Evolutionary conservation across 1,140 invertebrate genomes (phyloP).

Genomic region (Drosophila neocordata): DNA sequence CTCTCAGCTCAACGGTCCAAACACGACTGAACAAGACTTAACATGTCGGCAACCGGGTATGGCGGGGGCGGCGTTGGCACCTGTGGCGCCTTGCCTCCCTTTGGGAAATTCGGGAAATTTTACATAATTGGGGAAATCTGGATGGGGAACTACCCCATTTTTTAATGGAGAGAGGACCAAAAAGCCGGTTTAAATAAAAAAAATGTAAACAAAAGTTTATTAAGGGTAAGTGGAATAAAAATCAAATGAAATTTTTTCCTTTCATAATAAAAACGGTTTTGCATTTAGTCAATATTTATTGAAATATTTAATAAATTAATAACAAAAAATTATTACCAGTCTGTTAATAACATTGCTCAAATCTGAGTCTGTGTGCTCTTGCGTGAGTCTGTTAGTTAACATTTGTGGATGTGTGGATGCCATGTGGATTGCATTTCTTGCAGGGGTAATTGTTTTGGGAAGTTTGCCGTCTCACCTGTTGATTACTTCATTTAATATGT

Average conservation of each 20-base stretch:
- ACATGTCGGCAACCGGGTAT: slow-evolving; percentile 1
- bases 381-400: too few species aligned
- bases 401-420: slow-evolving; percentile 8
- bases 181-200: background rate
- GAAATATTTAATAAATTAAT: too few species aligned
- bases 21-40: slow-evolving; percentile 52
- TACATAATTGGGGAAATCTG: background rate
- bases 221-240: too few species aligned
- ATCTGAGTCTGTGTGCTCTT: too few species aligned
- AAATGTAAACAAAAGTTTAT: background rate
- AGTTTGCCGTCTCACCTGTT: slow-evolving; percentile 57
- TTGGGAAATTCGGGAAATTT: background rate
- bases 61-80: background rate
- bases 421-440: background rate
- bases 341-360: too few species aligned
- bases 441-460: slow-evolving; percentile 70
- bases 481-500: background rate
- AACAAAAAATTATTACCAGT: too few species aligned
- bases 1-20: slow-evolving; percentile 60
- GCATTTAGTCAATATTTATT: too few species aligned
- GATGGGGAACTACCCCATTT: background rate
- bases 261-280: too few species aligned
- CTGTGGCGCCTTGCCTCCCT: background rate
- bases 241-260: too few species aligned
- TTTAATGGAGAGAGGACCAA: too few species aligned